phyloP scores from a whole-genome alignment of 2,797 vertebrate species.

The Euphonia xanthogaster region DNA sequence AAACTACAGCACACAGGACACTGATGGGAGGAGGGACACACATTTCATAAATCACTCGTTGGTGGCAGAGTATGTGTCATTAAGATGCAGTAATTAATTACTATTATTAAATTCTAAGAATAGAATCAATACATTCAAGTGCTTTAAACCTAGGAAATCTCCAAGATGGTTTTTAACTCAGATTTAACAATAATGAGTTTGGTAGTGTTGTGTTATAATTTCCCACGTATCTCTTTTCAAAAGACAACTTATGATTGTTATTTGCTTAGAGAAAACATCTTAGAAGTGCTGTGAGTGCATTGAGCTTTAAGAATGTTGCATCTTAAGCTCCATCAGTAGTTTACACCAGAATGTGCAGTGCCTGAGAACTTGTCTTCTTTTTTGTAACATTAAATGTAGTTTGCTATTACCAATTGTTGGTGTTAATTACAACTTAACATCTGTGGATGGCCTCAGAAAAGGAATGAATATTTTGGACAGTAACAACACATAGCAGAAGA shows the following conservation, averaged over 20 bases:
- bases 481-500: not conserved
- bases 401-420: not conserved
- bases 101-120: not conserved
- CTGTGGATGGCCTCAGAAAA: not conserved
- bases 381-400: not conserved
- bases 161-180: not conserved
- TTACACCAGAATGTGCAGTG: not conserved
- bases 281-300: not conserved
- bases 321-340: not conserved
- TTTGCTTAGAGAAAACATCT: not conserved
- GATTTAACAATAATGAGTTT: not conserved
- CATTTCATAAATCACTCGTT: not conserved
- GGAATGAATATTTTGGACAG: not conserved
- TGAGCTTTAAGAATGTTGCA: not conserved
- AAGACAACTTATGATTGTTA: not conserved
- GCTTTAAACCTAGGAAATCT: not conserved
- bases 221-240: not conserved
- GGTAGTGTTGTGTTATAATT: not conserved
- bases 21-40: not conserved
- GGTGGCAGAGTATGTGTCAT: not conserved
- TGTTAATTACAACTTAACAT: not conserved
- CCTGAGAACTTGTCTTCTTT: not conserved
- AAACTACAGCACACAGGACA: not conserved
- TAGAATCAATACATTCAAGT: not conserved
- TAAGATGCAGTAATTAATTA: not conserved